Conservation (phyloP, 1,140 invertebrate genomes). For the Drosophila parabipectinata region DNA sequence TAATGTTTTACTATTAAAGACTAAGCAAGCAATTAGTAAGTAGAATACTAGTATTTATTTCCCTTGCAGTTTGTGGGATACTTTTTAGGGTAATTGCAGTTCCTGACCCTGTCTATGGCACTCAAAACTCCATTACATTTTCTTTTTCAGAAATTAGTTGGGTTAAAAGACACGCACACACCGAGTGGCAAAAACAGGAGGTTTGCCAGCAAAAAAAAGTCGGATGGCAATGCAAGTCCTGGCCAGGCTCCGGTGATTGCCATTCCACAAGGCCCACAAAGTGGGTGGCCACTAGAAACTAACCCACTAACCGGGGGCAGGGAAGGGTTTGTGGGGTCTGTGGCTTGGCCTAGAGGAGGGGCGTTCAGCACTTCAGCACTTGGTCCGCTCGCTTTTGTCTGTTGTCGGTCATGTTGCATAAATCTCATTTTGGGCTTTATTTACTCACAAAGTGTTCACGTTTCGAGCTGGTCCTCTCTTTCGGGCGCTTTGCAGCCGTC, state of each 20-base stretch:
- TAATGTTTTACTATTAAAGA: too few relatives aligned
- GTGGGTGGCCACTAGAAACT: slow-evolving; percentile 78
- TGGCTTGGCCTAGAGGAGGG: slow-evolving; percentile 16
- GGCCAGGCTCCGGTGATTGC: slow-evolving; percentile 41
- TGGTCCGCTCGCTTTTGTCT: slow-evolving; percentile 57
- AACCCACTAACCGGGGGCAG: slow-evolving; percentile 47
- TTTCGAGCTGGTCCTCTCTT: slow-evolving; percentile 39
- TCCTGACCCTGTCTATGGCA: not conserved
- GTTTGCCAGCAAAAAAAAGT: not conserved
- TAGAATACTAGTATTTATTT: not conserved
- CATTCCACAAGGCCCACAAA: slow-evolving; percentile 67
- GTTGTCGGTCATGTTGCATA: slow-evolving; percentile 82
- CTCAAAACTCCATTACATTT: not conserved
- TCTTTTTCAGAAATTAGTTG: slow-evolving; percentile 65
- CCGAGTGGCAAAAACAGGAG: slow-evolving; percentile 2
- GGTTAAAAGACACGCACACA: slow-evolving; percentile 67
- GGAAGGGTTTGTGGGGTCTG: slow-evolving; percentile 10
- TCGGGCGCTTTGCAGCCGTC: slow-evolving; percentile 10
- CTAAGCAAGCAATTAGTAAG: not conserved
- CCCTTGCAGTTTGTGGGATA: too few relatives aligned
- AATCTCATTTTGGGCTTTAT: slow-evolving; percentile 82
- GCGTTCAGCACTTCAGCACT: slow-evolving; percentile 70
- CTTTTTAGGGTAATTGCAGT: slow-evolving; percentile 10
- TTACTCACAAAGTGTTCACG: slow-evolving; percentile 76
- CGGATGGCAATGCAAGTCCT: slow-evolving; percentile 19